Evolutionary conservation across 2,797 vertebrate genomes (phyloP).

Genomic region (Chromis chromis): DNA sequence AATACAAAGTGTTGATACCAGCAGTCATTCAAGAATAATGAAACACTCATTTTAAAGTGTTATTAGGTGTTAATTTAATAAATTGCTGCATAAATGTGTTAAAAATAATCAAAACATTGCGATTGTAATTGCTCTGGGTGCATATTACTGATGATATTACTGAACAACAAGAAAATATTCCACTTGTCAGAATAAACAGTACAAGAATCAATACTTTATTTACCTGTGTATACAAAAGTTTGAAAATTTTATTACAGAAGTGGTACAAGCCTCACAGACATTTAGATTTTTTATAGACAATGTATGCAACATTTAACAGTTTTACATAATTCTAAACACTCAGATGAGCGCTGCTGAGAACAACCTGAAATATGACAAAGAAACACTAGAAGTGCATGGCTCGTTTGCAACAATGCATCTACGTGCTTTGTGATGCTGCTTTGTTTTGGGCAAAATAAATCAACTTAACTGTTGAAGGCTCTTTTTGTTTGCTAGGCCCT

Average conservation of each 20-base stretch:
- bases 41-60: too few species aligned
- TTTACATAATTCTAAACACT: not conserved
- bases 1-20: too few species aligned
- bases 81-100: not conserved
- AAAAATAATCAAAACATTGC: too few species aligned
- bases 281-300: not conserved
- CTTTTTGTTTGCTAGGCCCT: not conserved
- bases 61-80: not conserved
- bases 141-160: not conserved
- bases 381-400: not conserved
- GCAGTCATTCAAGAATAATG: too few species aligned
- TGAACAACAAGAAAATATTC: not conserved
- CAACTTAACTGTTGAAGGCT: not conserved
- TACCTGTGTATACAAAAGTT: conserved; percentile 26
- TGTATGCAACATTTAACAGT: not conserved
- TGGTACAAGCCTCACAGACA: conserved; percentile 2
- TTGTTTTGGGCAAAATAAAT: not conserved
- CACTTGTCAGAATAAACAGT: not conserved
- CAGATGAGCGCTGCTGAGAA: conserved; percentile 7
- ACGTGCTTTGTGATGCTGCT: not conserved
- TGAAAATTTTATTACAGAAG: conserved; percentile 26
- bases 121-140: too few species aligned
- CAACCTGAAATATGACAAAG: not conserved
- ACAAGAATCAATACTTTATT: not conserved
- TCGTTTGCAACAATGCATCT: not conserved